Conservation (phyloP, 2,113 vertebrate genomes). For the Callorhinus ursinus region DNA sequence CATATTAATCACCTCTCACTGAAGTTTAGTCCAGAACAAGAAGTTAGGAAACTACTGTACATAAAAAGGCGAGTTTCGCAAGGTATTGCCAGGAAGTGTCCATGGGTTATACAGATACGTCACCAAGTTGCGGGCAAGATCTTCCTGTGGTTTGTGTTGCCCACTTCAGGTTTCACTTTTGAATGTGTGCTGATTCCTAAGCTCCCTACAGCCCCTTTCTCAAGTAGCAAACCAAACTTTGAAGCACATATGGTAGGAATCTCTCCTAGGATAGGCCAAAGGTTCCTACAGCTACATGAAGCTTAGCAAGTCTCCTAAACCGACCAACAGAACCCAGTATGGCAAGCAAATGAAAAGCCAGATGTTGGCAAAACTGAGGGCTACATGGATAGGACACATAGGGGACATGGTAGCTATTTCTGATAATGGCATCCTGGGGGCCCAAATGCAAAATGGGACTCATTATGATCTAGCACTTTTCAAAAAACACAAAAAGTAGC, state of each 20-base stretch:
- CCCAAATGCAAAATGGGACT: conserved; percentile 2
- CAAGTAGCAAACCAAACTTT: conserved; percentile 32
- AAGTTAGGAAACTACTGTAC: conserved; percentile 59
- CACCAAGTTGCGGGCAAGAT: conserved; percentile 47
- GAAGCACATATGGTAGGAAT: neutral
- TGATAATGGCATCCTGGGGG: neutral
- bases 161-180: conserved; percentile 65
- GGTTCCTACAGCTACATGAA: neutral
- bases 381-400: neutral
- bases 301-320: neutral
- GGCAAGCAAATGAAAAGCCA: conserved; percentile 31
- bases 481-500: neutral
- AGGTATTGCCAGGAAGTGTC: conserved; percentile 68
- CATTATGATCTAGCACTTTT: neutral
- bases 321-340: neutral
- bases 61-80: conserved; percentile 72
- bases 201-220: neutral
- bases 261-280: neutral
- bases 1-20: conserved; percentile 59
- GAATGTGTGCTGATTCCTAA: conserved; percentile 30
- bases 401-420: neutral
- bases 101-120: conserved; percentile 41
- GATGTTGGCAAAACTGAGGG: neutral
- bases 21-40: conserved; percentile 51
- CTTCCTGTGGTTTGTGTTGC: conserved; percentile 72